A percentile compares a stretch with the other conserved stretches of the same genome.
Evolutionary conservation across 2,797 vertebrate species (phyloP).

Genomic region (Philypnodon macrostomus): DNA sequence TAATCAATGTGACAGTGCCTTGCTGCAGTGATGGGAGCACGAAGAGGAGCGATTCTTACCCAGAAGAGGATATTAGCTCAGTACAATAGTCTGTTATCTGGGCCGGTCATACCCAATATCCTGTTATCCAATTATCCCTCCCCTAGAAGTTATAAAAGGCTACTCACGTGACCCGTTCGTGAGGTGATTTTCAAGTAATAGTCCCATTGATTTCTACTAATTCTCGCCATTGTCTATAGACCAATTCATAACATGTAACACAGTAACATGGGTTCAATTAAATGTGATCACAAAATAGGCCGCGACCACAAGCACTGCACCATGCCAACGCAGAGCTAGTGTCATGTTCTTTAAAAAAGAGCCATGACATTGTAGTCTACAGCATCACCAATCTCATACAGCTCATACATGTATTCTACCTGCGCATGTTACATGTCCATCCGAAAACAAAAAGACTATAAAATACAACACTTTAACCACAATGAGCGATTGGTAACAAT

Average conservation of each 20-base stretch:
- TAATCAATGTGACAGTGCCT: constrained; percentile 27
- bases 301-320: not conserved
- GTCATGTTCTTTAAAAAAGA: not conserved
- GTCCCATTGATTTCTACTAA: no score
- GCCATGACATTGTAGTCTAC: not conserved
- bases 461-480: not conserved
- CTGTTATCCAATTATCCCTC: constrained; percentile 37
- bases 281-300: not conserved
- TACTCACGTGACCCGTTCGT: not conserved
- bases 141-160: constrained; percentile 9
- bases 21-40: constrained; percentile 39
- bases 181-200: not conserved
- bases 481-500: no score
- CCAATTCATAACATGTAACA: no score
- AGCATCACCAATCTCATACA: not conserved
- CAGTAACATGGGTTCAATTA: not conserved
- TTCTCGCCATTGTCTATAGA: not conserved
- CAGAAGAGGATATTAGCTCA: constrained; percentile 14
- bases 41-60: constrained; percentile 18
- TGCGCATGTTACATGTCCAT: constrained; percentile 15
- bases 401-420: constrained; percentile 19
- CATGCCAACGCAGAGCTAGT: not conserved
- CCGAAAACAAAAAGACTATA: not conserved
- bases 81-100: constrained; percentile 1
- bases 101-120: constrained; percentile 21